These are phyloP conservation scores for Therioaphis trifolii DNA, from an alignment of 2,888 invertebrate genomes.

Conservation along the genomic window DNA sequence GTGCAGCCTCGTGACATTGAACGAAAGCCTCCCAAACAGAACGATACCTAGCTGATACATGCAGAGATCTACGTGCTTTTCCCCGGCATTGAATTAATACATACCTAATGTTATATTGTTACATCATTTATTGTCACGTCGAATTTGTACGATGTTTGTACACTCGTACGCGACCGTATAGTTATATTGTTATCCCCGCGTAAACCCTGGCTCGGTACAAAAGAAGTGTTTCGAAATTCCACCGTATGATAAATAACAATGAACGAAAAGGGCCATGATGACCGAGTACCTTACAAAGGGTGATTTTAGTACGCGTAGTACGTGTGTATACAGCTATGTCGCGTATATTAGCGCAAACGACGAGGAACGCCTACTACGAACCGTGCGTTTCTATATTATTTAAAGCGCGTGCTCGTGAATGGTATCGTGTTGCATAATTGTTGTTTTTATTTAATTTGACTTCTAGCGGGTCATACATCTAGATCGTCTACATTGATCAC, in stretches of 20 bases:
- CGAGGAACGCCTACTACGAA: neutral
- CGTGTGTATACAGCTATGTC: neutral
- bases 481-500: too few species aligned
- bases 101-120: too few species aligned
- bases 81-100: too few species aligned
- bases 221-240: constrained; percentile 5
- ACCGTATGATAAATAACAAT: neutral
- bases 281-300: neutral
- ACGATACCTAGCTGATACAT: too few species aligned
- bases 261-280: neutral
- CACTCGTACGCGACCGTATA: neutral
- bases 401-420: too few species aligned
- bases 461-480: too few species aligned
- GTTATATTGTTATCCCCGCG: constrained; percentile 1
- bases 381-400: too few species aligned
- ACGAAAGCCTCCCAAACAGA: too few species aligned
- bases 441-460: too few species aligned
- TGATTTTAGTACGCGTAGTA: neutral
- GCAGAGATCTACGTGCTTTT: neutral
- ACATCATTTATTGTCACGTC: constrained; percentile 39
- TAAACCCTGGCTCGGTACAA: constrained; percentile 17
- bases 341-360: neutral
- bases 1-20: too few species aligned
- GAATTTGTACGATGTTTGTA: constrained; percentile 11
- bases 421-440: too few species aligned